These are phyloP conservation scores for Myiothlypis coronata DNA, from an alignment of 2,797 vertebrate genomes.

Conservation along the genomic window DNA sequence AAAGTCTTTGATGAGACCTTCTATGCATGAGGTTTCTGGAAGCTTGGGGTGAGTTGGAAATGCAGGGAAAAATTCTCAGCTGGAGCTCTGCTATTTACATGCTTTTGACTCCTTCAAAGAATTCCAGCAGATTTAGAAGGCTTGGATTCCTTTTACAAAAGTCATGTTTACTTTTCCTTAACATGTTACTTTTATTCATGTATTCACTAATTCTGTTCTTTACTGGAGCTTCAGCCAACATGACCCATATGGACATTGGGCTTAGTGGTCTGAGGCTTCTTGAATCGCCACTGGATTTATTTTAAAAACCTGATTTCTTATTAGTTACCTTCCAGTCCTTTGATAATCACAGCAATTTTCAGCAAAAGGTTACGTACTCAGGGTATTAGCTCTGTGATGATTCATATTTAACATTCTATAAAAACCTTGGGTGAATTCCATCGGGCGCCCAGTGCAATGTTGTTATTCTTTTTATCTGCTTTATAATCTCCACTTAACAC, in stretches of 20 bases:
- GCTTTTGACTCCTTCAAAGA: constrained; percentile 29
- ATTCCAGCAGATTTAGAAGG: constrained; percentile 35
- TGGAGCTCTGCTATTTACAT: constrained; percentile 21
- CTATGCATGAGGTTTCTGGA: neutral
- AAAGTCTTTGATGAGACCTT: constrained; percentile 19
- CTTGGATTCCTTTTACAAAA: constrained; percentile 22
- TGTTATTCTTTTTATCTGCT: neutral
- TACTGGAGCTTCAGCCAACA: neutral
- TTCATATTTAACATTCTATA: constrained; percentile 8
- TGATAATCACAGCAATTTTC: neutral
- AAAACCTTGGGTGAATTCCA: neutral
- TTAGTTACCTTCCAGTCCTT: constrained; percentile 18
- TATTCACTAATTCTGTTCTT: neutral
- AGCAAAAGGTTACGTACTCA: neutral
- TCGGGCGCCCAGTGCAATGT: accelerated
- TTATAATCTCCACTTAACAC: neutral
- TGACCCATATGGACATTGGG: neutral
- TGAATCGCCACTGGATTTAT: neutral
- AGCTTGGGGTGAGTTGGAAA: constrained; percentile 27
- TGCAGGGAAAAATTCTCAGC: constrained; percentile 21
- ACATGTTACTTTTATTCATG: constrained; percentile 23
- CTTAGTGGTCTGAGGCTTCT: neutral
- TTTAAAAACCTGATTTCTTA: neutral
- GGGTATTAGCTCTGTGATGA: neutral
- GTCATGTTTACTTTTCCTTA: constrained; percentile 12